phyloP scores from a whole-genome alignment of 2,888 invertebrate species.

The Drosophila algonquin region DNA sequence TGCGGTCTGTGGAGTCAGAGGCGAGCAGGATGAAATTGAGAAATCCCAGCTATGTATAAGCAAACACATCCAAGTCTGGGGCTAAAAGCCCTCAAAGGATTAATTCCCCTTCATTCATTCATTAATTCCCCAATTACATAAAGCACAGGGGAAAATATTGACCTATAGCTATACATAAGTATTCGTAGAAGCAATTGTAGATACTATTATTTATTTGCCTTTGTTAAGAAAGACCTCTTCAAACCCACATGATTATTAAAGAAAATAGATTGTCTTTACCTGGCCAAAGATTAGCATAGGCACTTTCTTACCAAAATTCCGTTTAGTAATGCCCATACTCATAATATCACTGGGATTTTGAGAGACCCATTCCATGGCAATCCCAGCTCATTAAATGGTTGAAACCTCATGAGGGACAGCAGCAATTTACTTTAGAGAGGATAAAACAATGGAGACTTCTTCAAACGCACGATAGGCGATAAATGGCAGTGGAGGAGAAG shows the following conservation, averaged over 20 bases:
- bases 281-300: slow-evolving; percentile 8
- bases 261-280: neutral
- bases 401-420: slow-evolving; percentile 24
- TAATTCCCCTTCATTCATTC: neutral
- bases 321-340: slow-evolving; percentile 13
- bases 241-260: too few relatives aligned
- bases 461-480: slow-evolving; percentile 48
- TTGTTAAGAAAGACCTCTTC: too few relatives aligned
- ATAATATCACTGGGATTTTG: slow-evolving; percentile 13
- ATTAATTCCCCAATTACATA: too few relatives aligned
- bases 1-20: neutral
- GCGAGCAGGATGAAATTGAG: neutral
- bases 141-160: too few relatives aligned
- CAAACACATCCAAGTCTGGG: neutral
- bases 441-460: slow-evolving; percentile 48
- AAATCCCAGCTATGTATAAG: neutral
- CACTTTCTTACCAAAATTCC: slow-evolving; percentile 13
- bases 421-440: slow-evolving; percentile 40
- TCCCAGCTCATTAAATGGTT: slow-evolving; percentile 43
- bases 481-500: slow-evolving; percentile 67
- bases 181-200: too few relatives aligned
- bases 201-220: too few relatives aligned
- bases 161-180: too few relatives aligned
- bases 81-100: neutral
- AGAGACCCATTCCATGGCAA: slow-evolving; percentile 23